These are phyloP conservation scores for Aleiodes alternator DNA, from an alignment of 2,888 invertebrate species.

Conservation along the genomic window DNA sequence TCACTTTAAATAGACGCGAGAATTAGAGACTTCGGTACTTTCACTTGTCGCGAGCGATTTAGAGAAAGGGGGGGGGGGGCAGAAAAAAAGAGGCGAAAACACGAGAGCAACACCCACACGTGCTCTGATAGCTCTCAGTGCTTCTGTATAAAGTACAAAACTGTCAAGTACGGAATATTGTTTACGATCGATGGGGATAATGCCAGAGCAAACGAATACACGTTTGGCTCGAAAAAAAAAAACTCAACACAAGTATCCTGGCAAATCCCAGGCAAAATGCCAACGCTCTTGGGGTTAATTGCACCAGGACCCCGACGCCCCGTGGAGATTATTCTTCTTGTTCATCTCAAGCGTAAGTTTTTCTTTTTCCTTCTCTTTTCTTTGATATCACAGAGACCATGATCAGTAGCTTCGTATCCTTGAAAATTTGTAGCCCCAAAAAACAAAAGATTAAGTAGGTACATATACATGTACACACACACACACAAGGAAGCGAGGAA, in stretches of 20 bases:
- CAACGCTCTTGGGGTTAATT: slow-evolving; percentile 56
- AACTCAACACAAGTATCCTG: slow-evolving; percentile 41
- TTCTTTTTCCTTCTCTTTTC: neutral
- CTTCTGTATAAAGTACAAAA: slow-evolving; percentile 47
- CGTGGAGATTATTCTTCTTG: slow-evolving; percentile 30
- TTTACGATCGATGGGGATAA: slow-evolving; percentile 52
- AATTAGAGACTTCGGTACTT: slow-evolving; percentile 13
- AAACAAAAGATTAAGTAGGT: neutral
- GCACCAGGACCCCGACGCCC: slow-evolving; percentile 46
- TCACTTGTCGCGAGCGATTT: slow-evolving; percentile 21
- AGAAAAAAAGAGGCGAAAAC: neutral
- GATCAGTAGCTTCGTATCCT: slow-evolving; percentile 28
- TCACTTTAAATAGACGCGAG: neutral
- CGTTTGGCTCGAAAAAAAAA: slow-evolving; percentile 3
- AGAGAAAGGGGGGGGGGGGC: too few relatives aligned
- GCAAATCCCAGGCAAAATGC: slow-evolving; percentile 51
- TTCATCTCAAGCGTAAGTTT: neutral
- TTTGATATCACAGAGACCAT: slow-evolving; percentile 3
- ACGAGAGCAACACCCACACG: slow-evolving; percentile 19
- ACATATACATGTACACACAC: too few relatives aligned
- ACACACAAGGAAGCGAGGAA: neutral
- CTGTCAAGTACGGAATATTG: slow-evolving; percentile 51
- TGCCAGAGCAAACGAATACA: slow-evolving; percentile 31
- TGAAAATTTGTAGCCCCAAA: slow-evolving; percentile 15
- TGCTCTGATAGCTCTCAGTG: slow-evolving; percentile 45